Conservation (phyloP, 1,140 invertebrate species). For the Macrobrachium rosenbergii region DNA sequence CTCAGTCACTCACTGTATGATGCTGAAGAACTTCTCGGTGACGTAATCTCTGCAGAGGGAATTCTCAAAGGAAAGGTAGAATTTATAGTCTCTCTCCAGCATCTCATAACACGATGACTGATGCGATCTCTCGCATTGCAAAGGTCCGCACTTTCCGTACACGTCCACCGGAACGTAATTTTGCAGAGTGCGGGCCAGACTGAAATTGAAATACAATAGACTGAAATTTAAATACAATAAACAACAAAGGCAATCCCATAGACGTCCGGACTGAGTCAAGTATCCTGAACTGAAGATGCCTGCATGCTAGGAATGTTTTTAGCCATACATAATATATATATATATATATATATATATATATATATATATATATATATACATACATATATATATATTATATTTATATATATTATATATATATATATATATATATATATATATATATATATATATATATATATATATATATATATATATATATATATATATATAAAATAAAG, state of each 20-base stretch:
- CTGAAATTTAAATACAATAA: not conserved
- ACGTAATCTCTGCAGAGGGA: conserved; percentile 69
- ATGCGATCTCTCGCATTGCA: conserved; percentile 60
- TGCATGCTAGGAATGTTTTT: no score
- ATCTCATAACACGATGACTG: conserved; percentile 9
- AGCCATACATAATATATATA: no score
- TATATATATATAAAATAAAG: not conserved
- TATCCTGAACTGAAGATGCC: no score
- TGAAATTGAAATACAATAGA: not conserved
- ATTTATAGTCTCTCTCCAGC: conserved; percentile 68
- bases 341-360: no score
- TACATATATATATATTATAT: no score
- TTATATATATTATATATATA: no score
- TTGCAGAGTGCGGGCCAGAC: conserved; percentile 67
- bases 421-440: no score
- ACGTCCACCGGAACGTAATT: conserved; percentile 72
- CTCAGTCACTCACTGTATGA: conserved; percentile 20
- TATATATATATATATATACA: no score
- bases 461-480: no score
- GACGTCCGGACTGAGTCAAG: no score
- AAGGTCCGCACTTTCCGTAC: conserved; percentile 71
- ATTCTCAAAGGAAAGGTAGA: conserved; percentile 73
- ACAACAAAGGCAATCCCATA: no score
- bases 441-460: no score
- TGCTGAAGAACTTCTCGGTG: conserved; percentile 69